Evolutionary conservation across 2,113 vertebrate genomes (phyloP).

Genomic region (Chamaea fasciata): DNA sequence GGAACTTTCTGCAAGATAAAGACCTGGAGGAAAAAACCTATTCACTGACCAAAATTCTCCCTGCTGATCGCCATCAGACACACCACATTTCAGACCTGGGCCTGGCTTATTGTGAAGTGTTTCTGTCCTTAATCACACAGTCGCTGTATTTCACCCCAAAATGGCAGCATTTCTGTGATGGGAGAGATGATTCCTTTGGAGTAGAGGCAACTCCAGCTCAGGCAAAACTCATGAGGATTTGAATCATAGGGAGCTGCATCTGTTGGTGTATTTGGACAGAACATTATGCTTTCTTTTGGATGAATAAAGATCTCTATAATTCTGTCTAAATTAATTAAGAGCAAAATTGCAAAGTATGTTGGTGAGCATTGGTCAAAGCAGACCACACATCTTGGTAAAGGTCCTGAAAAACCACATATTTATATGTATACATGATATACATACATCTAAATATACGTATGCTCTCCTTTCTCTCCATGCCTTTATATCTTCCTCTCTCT

Average conservation of each 20-base stretch:
- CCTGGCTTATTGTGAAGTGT: background rate
- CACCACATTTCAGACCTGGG: background rate
- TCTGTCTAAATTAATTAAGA: background rate
- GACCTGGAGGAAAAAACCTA: background rate
- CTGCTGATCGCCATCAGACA: background rate
- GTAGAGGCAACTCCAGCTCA: background rate
- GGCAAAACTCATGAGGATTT: background rate
- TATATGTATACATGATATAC: background rate
- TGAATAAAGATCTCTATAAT: background rate
- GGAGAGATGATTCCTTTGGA: background rate
- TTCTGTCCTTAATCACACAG: background rate
- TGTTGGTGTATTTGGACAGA: slow-evolving; percentile 4
- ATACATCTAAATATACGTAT: background rate
- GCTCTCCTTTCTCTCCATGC: background rate
- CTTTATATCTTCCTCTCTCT: background rate
- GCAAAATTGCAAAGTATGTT: background rate
- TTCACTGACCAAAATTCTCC: background rate
- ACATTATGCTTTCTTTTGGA: background rate
- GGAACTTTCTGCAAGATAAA: background rate
- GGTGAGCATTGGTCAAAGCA: background rate
- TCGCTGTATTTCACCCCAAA: background rate
- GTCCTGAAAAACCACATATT: background rate
- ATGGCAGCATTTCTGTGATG: background rate
- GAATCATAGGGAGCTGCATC: background rate
- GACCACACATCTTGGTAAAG: background rate